phyloP scores from a whole-genome alignment of 2,797 vertebrate species.

The Champsocephalus esox region DNA sequence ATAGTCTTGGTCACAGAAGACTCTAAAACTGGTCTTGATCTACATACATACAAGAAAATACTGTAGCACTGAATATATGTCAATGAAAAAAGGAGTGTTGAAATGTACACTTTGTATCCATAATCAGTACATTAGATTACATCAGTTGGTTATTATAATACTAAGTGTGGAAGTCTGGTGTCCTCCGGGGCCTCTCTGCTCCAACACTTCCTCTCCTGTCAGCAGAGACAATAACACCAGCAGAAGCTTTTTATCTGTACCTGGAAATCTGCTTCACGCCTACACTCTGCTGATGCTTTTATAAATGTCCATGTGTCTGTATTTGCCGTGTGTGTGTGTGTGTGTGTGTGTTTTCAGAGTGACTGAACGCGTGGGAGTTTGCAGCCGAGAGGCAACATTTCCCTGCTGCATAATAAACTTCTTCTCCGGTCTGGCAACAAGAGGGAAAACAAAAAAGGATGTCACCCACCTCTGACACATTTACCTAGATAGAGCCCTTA shows the following conservation, averaged over 20 bases:
- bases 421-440: slow-evolving; percentile 31
- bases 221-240: slow-evolving; percentile 72
- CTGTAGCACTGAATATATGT: not conserved
- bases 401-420: slow-evolving; percentile 66
- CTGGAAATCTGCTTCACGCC: slow-evolving; percentile 63
- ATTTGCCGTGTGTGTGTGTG: slow-evolving; percentile 9
- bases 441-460: slow-evolving; percentile 38
- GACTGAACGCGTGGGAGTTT: slow-evolving; percentile 49
- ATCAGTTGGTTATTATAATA: slow-evolving; percentile 16
- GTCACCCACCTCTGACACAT: slow-evolving; percentile 57
- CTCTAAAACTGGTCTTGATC: not conserved
- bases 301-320: slow-evolving; percentile 49
- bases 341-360: slow-evolving; percentile 32
- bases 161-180: slow-evolving; percentile 31
- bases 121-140: slow-evolving; percentile 3
- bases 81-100: too few relatives aligned
- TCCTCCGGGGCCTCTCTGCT: slow-evolving; percentile 40
- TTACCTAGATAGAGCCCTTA: slow-evolving; percentile 54
- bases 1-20: too few relatives aligned
- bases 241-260: slow-evolving; percentile 73
- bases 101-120: slow-evolving; percentile 2
- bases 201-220: slow-evolving; percentile 70
- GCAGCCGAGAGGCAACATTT: slow-evolving; percentile 64
- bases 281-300: slow-evolving; percentile 55
- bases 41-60: not conserved